Conservation (phyloP, 1,140 invertebrate species). For the Drosophila asahinai region DNA sequence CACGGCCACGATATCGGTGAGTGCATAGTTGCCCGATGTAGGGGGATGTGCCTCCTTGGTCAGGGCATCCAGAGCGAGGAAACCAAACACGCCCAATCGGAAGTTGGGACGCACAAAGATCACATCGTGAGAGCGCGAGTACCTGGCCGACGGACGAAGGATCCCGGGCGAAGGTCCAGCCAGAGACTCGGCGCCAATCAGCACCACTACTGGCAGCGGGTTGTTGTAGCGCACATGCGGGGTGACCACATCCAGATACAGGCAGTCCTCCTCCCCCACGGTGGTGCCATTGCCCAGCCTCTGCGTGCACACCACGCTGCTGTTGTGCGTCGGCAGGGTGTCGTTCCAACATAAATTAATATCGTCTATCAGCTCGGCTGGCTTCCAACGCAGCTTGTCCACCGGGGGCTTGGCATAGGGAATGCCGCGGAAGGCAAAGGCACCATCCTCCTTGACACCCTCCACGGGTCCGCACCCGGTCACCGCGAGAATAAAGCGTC, state of each 20-base stretch:
- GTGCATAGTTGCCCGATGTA: conserved; percentile 94
- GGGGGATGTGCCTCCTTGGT: conserved; percentile 89
- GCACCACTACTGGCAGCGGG: conserved; percentile 92
- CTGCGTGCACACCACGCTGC: conserved; percentile 89
- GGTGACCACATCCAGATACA: conserved; percentile 92
- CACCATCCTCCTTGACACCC: conserved; percentile 91
- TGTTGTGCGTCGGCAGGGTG: conserved; percentile 89
- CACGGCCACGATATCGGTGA: conserved; percentile 92
- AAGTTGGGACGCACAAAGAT: conserved; percentile 94
- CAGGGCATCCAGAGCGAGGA: conserved; percentile 90
- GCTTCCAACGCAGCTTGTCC: conserved; percentile 89
- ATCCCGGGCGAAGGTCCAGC: conserved; percentile 90
- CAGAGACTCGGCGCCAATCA: conserved; percentile 91
- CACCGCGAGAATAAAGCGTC: conserved; percentile 89
- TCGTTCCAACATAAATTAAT: conserved; percentile 93
- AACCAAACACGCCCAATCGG: conserved; percentile 91
- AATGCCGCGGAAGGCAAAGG: conserved; percentile 93
- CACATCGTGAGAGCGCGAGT: conserved; percentile 91
- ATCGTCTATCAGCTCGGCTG: conserved; percentile 88
- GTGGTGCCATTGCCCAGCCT: conserved; percentile 88
- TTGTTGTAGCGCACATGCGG: conserved; percentile 90
- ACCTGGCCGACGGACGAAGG: conserved; percentile 88
- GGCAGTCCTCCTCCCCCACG: conserved; percentile 91
- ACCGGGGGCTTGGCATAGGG: conserved; percentile 94
- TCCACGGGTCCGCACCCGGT: conserved; percentile 92